Conservation (phyloP, 2,113 vertebrate species). For the Eretmochelys imbricata region DNA sequence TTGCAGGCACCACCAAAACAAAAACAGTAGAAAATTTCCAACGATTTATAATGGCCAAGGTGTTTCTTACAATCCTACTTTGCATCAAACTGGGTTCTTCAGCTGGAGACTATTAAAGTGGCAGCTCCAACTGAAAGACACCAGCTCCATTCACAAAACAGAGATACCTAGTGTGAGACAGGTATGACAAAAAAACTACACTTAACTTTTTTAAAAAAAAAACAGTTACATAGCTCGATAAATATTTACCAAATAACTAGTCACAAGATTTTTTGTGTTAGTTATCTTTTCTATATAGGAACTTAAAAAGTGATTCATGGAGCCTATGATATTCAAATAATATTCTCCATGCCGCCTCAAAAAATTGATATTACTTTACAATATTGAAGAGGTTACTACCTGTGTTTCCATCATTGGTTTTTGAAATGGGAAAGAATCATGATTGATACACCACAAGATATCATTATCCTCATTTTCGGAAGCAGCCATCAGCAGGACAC, state of each 20-base stretch:
- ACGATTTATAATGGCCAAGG: background rate
- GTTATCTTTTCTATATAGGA: background rate
- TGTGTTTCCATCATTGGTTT: constrained; percentile 98
- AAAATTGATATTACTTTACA: background rate
- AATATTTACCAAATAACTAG: background rate
- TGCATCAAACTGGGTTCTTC: background rate
- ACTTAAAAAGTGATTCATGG: background rate
- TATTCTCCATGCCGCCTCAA: background rate
- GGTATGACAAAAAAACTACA: background rate
- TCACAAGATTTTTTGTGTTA: background rate
- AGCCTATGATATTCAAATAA: background rate
- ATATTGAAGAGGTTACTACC: constrained; percentile 72
- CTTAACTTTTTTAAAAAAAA: background rate
- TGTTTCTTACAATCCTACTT: background rate
- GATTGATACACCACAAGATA: constrained; percentile 96
- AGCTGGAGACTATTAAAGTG: background rate
- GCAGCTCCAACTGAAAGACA: background rate
- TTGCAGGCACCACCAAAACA: background rate
- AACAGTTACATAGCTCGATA: background rate
- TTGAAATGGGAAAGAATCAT: constrained; percentile 97
- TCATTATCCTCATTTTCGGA: constrained; percentile 97
- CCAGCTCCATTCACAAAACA: background rate
- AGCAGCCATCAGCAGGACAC: constrained; percentile 92
- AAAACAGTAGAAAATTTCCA: background rate
- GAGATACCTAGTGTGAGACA: background rate